A percentile compares a stretch with the other conserved stretches of the same genome.
Evolutionary conservation across 2,797 vertebrate species (phyloP).

Genomic region (Eupleurogrammus muticus): DNA sequence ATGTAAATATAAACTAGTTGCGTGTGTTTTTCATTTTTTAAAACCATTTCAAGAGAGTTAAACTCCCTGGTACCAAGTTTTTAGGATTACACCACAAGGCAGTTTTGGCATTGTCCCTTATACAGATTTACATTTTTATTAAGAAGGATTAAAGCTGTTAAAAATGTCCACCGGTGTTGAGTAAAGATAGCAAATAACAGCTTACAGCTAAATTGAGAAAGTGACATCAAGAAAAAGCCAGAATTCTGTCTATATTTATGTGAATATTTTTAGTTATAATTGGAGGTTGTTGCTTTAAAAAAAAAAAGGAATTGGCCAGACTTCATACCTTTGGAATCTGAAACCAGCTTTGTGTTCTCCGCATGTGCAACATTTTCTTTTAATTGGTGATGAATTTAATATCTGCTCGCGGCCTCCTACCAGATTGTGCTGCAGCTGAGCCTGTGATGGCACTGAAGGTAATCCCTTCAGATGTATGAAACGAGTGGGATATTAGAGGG

Average conservation of each 20-base stretch:
- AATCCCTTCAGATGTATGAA: slow-evolving; percentile 18
- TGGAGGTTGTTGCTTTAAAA: slow-evolving; percentile 18
- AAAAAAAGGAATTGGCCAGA: slow-evolving; percentile 1
- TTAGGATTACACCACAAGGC: no score
- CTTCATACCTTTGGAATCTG: slow-evolving; percentile 24
- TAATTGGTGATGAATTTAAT: slow-evolving; percentile 12
- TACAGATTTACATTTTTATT: background rate
- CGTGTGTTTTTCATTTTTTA: no score
- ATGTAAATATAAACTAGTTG: no score
- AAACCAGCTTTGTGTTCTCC: slow-evolving; percentile 15
- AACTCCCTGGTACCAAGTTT: no score
- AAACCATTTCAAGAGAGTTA: no score
- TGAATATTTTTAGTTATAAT: slow-evolving; percentile 13
- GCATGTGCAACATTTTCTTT: slow-evolving; percentile 6
- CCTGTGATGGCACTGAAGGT: slow-evolving; percentile 9
- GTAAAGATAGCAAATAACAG: background rate
- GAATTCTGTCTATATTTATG: slow-evolving; percentile 4
- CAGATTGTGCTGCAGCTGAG: background rate
- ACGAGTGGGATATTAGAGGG: slow-evolving; percentile 10
- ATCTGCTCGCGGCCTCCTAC: background rate
- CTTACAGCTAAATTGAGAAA: background rate
- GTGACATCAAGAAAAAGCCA: slow-evolving; percentile 1
- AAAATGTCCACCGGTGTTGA: background rate
- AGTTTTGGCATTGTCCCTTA: background rate
- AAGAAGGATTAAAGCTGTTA: slow-evolving; percentile 2